Percentiles rank a stretch among this genome's conserved stretches.
phyloP scores from a whole-genome alignment of 2,888 invertebrate species.

The Tenthredo amoena region DNA sequence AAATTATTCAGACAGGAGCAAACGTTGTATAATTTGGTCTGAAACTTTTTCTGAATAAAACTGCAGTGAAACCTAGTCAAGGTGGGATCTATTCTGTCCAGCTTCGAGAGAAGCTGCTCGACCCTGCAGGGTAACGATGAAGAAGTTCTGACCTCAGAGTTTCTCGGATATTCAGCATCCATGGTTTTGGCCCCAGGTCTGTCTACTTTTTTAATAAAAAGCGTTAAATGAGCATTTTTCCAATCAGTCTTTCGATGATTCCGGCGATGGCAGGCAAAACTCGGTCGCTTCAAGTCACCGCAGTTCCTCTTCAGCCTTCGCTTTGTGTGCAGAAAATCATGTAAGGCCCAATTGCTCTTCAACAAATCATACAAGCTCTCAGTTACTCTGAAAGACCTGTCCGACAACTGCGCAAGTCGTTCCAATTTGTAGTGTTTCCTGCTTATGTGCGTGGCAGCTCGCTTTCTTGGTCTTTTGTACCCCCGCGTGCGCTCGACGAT shows the following conservation, averaged over 20 bases:
- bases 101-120: conserved; percentile 58
- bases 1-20: conserved; percentile 63
- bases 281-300: conserved; percentile 45
- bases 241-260: conserved; percentile 52
- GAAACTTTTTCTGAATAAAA: conserved; percentile 33
- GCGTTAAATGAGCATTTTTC: conserved; percentile 50
- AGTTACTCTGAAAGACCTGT: conserved; percentile 37
- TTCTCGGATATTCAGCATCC: background rate
- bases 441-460: conserved; percentile 27
- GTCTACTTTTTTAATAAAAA: conserved; percentile 31
- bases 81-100: conserved; percentile 60
- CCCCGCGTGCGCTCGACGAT: conserved; percentile 7
- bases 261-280: conserved; percentile 48
- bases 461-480: conserved; percentile 30
- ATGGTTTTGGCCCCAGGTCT: background rate
- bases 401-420: conserved; percentile 28
- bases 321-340: conserved; percentile 3
- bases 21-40: conserved; percentile 55
- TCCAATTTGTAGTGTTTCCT: conserved; percentile 42
- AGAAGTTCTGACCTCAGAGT: conserved; percentile 31
- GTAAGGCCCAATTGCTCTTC: conserved; percentile 20
- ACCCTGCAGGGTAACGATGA: conserved; percentile 62
- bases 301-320: conserved; percentile 17
- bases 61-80: conserved; percentile 28
- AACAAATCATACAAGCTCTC: conserved; percentile 43